Conservation (phyloP, 2,888 invertebrate genomes). For the Vannuccia rotundouncinata region DNA sequence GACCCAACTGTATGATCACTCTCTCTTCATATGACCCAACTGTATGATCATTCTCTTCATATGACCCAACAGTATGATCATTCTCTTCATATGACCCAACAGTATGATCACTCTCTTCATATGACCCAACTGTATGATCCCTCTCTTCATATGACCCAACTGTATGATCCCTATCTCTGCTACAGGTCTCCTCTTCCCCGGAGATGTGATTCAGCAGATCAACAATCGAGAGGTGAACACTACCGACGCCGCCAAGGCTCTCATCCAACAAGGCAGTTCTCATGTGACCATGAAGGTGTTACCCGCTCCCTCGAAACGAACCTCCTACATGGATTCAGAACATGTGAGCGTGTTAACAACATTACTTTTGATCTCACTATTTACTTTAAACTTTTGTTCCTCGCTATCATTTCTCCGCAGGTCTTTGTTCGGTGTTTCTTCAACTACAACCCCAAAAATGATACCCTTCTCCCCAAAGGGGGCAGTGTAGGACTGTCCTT, state of each 20-base stretch:
- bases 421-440: slow-evolving; percentile 33
- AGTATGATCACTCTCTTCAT: neutral
- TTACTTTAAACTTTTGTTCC: no score
- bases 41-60: no score
- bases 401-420: neutral
- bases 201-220: neutral
- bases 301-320: neutral
- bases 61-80: no score
- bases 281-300: neutral
- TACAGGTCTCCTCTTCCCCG: neutral
- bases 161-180: neutral
- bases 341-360: no score
- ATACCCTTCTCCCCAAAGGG: slow-evolving; percentile 31
- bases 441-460: slow-evolving; percentile 31
- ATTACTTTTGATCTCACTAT: neutral
- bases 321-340: neutral
- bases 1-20: no score
- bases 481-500: slow-evolving; percentile 35
- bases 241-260: neutral
- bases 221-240: neutral
- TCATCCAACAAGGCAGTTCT: neutral
- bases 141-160: neutral
- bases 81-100: no score
- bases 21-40: no score
- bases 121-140: neutral